Percentiles rank a stretch among this genome's conserved stretches.
Evolutionary conservation across 1,140 invertebrate genomes (phyloP).

Genomic region (Papilio helenus): DNA sequence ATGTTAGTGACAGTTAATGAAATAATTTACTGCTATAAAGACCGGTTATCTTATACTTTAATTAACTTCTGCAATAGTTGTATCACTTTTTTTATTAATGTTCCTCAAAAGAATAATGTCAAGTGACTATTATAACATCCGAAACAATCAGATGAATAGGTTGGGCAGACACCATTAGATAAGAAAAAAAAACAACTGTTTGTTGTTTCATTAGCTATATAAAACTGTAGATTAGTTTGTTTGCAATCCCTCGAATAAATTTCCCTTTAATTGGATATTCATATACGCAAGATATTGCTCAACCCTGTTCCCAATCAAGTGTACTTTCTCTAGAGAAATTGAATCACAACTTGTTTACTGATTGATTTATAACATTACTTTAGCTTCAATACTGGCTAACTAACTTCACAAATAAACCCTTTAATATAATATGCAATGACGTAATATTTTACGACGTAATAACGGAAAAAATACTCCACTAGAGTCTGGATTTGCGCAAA

Average conservation of each 20-base stretch:
- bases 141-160: neutral
- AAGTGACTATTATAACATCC: too few species aligned
- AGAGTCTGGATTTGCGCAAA: too few species aligned
- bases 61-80: too few species aligned
- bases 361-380: neutral
- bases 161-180: too few species aligned
- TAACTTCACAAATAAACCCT: neutral
- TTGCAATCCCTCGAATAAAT: neutral
- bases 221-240: neutral
- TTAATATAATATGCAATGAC: neutral
- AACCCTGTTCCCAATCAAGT: constrained; percentile 19
- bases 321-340: constrained; percentile 27
- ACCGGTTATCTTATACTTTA: too few species aligned
- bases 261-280: constrained; percentile 12
- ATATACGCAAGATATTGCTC: constrained; percentile 23
- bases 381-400: neutral
- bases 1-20: neutral
- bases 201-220: neutral
- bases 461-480: too few species aligned
- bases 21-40: neutral
- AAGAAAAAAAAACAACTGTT: neutral
- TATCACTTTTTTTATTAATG: too few species aligned
- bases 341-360: constrained; percentile 3
- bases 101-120: too few species aligned
- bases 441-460: neutral